Evolutionary conservation across 2,797 vertebrate genomes (phyloP), one percentile per base, ranked within the genome.

Genomic region (Paratrypauchen microcephalus): DNA sequence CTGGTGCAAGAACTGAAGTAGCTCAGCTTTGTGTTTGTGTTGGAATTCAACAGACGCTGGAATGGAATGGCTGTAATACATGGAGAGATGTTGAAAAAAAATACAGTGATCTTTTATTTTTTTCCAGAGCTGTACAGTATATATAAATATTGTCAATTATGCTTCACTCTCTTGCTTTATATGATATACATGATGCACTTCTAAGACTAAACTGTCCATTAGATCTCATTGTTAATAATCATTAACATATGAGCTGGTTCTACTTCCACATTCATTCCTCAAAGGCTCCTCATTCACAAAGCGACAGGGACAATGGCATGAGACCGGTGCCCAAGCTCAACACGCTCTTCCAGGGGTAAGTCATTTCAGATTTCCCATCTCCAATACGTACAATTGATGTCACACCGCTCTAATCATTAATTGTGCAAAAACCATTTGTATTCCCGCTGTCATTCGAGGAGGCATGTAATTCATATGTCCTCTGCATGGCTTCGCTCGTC

Each of bases 331-430:
- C 91, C 72, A 83, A 87, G 72, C 85, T 89, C 64, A 87, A 87
- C 67, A 80, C 91, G 24, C 75, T 82, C 55, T 89, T 92, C 68
- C 90, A 89, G 73, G 92, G 90, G 95, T 97, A 87, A 88, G 87
- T 79, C 73, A 58, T 78, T 86, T 72, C 71, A 70, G 58, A 79
- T 82, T 75, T 78, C 80, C 70, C 66, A n/a, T n/a, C n/a, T n/a
- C 65, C 60, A 76, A 73, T 71, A 72, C 81, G 75, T 78, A 83
- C 83, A 87, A 87, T 81, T 85, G 73, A 88, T 89, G 83, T 89
- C 85, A 89, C 86, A 83, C 75, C 79, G 88, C 85, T 84, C 85
- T 84, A 90, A 92, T 90, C 84, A 90, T 91, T 90, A 89, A 90
- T 91, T 88, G 84, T 72, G 82, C 32, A 68, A 80, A 82, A 86